Conservation (phyloP, 2,113 vertebrate genomes). For the Oryctolagus cuniculus region mOryCun1.1 NC_091453.1:30077501-30078000, state of each 20-base stretch:
- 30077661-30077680: background rate
- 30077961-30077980: background rate
- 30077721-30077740: background rate
- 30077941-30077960: constrained; percentile 22
- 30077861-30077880: background rate
- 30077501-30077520: constrained; percentile 20
- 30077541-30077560: background rate
- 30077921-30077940: background rate
- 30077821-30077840: constrained; percentile 29
- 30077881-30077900: background rate
- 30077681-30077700: background rate
- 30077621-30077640: background rate
- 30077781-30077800: background rate
- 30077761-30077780: constrained; percentile 27
- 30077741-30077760: background rate
- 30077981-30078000: background rate
- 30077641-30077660: constrained; percentile 1
- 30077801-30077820: background rate
- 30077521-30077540: constrained; percentile 45
- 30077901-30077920: constrained; percentile 41
- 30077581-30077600: constrained; percentile 47
- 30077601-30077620: background rate
- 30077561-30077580: background rate
- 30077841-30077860: constrained; percentile 43
- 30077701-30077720: background rate